Evolutionary conservation across 2,113 vertebrate species (phyloP).

Genomic region (Pogonocichla stellata): DNA sequence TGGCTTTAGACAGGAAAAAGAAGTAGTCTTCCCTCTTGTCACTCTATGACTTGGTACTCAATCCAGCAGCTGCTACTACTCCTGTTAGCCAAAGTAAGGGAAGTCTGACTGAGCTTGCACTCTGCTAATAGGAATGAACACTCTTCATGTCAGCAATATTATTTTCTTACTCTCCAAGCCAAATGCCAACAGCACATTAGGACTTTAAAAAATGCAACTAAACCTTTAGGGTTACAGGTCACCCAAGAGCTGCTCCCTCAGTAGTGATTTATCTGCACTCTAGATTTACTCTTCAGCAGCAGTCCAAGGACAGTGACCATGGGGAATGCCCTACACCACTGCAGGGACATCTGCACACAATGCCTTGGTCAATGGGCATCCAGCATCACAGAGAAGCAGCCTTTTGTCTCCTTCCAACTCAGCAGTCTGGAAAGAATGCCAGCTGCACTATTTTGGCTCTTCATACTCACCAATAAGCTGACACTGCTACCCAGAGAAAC

Average conservation of each 20-base stretch:
- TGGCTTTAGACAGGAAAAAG: not conserved
- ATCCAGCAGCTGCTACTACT: not conserved
- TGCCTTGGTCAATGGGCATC: not conserved
- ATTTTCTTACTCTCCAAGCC: not conserved
- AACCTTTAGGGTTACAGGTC: not conserved
- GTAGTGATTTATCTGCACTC: not conserved
- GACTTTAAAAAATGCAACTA: not conserved
- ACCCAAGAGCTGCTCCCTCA: not conserved
- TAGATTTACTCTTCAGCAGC: not conserved
- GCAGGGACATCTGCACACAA: not conserved
- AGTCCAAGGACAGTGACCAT: not conserved
- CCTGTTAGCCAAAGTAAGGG: not conserved
- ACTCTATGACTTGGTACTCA: not conserved
- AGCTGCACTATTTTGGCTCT: not conserved
- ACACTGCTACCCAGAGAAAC: not conserved
- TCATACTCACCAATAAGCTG: not conserved
- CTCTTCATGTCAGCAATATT: not conserved
- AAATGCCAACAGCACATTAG: not conserved
- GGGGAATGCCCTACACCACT: not conserved
- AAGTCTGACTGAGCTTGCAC: not conserved
- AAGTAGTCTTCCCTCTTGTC: not conserved
- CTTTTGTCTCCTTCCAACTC: slow-evolving; percentile 3
- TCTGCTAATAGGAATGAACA: not conserved
- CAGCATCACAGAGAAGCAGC: not conserved
- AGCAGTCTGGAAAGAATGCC: not conserved